A percentile compares a stretch with the other conserved stretches of the same genome.
phyloP scores from a whole-genome alignment of 2,797 vertebrate genomes.

The Lutra lutra region DNA sequence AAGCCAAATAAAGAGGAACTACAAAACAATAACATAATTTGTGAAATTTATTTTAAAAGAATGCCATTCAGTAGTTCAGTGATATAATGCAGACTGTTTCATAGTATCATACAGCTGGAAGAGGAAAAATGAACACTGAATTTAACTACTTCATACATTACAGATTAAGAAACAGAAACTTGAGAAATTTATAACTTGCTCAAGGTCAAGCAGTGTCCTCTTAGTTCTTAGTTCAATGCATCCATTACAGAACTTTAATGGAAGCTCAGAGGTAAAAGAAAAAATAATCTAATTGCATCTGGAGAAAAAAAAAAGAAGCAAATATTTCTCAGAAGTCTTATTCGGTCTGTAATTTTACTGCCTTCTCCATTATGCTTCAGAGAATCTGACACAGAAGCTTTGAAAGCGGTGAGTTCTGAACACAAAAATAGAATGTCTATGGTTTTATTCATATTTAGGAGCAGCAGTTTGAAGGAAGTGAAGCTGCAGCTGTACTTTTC shows the following conservation, averaged over 20 bases:
- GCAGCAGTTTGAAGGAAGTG: constrained; percentile 78
- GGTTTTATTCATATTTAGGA: constrained; percentile 84
- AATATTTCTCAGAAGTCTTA: constrained; percentile 76
- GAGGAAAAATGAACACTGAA: not conserved
- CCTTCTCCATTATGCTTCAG: constrained; percentile 81
- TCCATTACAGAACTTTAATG: not conserved
- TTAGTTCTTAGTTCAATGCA: not conserved
- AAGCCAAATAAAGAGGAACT: not conserved
- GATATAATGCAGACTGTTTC: not conserved
- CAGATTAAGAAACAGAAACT: not conserved
- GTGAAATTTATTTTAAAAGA: not conserved
- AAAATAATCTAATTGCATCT: constrained; percentile 69
- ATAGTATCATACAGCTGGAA: not conserved
- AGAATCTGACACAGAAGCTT: constrained; percentile 77
- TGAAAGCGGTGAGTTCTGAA: constrained; percentile 81
- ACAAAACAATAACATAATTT: not conserved
- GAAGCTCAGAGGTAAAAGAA: constrained; percentile 72
- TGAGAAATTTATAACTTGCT: constrained; percentile 13
- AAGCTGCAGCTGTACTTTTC: constrained; percentile 77
- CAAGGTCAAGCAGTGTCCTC: not conserved
- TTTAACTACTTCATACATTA: not conserved
- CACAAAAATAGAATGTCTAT: constrained; percentile 81
- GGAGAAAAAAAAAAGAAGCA: not conserved
- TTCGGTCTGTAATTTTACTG: constrained; percentile 80
- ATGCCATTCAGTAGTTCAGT: not conserved